Evolutionary conservation across 2,113 vertebrate genomes (phyloP).

Genomic region (Tachysurus vachellii): DNA sequence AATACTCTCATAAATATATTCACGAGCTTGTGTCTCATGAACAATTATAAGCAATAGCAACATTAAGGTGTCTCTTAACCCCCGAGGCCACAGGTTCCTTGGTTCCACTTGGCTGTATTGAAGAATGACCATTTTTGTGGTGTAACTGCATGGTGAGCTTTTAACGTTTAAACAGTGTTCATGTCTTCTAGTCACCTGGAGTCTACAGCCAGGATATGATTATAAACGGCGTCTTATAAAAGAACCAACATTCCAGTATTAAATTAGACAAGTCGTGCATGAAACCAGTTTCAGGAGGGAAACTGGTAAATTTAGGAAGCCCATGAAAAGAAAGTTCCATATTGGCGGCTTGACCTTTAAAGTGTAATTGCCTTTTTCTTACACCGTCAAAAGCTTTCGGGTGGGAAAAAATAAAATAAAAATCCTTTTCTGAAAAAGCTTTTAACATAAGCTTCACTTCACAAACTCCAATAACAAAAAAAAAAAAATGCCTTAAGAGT

Average conservation of each 20-base stretch:
- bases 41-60: neutral
- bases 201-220: neutral
- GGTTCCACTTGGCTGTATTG: neutral
- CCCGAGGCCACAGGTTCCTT: neutral
- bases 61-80: neutral
- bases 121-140: neutral
- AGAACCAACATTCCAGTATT: neutral
- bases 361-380: conserved; percentile 75
- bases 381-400: conserved; percentile 65
- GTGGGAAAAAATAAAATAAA: conserved; percentile 48
- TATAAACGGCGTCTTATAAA: neutral
- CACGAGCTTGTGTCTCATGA: neutral
- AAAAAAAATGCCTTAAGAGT: conserved; percentile 54
- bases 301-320: conserved; percentile 42
- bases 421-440: neutral
- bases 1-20: neutral
- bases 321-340: conserved; percentile 59
- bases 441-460: conserved; percentile 61
- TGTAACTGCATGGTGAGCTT: neutral
- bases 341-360: conserved; percentile 77
- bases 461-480: conserved; percentile 64
- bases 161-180: neutral
- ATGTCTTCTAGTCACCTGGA: neutral
- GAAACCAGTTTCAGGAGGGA: conserved; percentile 34
- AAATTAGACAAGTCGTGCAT: conserved; percentile 34